These are phyloP conservation scores for Drosophila meridiana DNA, from an alignment of 2,888 invertebrate genomes.

Conservation along the genomic window DNA sequence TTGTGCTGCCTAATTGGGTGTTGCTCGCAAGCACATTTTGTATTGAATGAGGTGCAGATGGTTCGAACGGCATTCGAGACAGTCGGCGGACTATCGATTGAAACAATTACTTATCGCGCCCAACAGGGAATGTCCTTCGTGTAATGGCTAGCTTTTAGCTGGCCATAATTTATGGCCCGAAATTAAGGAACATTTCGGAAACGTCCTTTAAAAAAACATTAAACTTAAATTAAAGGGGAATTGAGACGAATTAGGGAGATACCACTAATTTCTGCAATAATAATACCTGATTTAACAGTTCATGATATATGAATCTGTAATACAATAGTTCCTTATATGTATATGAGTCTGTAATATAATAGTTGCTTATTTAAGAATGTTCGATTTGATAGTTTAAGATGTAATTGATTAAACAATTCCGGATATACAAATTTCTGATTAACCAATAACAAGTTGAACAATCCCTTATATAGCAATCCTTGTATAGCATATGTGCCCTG, in stretches of 20 bases:
- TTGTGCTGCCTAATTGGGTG: constrained; percentile 45
- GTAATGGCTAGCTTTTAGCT: constrained; percentile 4
- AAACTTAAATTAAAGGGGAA: background rate
- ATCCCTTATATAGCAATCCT: too few relatives aligned
- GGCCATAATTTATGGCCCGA: background rate
- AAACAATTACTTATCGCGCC: constrained; percentile 8
- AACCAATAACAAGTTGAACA: too few relatives aligned
- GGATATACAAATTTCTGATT: background rate
- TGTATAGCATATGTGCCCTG: too few relatives aligned
- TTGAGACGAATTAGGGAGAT: background rate
- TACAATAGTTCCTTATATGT: background rate
- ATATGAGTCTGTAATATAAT: background rate
- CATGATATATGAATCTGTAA: background rate
- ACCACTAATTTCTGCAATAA: background rate
- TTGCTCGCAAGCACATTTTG: constrained; percentile 28
- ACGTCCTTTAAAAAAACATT: background rate
- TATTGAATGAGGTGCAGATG: constrained; percentile 11
- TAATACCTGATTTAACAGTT: background rate
- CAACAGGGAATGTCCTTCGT: constrained; percentile 1
- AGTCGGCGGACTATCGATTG: constrained; percentile 11
- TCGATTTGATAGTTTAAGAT: too few relatives aligned
- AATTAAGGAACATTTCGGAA: background rate
- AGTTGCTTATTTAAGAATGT: background rate
- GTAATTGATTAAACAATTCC: background rate
- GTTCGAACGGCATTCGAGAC: background rate